Conservation (phyloP, 2,888 invertebrate genomes). For the Polydrusus cervinus region DNA sequence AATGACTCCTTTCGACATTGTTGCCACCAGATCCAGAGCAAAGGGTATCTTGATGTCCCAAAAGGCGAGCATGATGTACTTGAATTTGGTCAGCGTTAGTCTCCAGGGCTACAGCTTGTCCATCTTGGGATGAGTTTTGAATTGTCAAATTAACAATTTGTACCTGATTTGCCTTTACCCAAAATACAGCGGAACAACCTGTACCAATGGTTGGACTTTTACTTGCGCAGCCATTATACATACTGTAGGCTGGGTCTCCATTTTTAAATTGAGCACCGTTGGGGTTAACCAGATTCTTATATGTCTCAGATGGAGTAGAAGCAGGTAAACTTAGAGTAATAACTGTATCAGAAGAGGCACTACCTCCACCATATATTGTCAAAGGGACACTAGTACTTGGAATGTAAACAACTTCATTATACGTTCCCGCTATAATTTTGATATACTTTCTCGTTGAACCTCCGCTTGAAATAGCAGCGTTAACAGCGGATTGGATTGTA, state of each 20-base stretch:
- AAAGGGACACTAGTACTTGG: constrained; percentile 44
- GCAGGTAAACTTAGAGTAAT: constrained; percentile 35
- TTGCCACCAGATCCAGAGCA: constrained; percentile 28
- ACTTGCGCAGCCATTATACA: constrained; percentile 33
- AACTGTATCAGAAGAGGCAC: constrained; percentile 24
- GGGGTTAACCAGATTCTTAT: constrained; percentile 31
- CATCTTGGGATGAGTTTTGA: constrained; percentile 33
- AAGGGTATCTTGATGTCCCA: constrained; percentile 45
- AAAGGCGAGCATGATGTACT: constrained; percentile 31
- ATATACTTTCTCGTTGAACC: constrained; percentile 42
- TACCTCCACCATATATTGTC: constrained; percentile 39
- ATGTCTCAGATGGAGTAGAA: constrained; percentile 10
- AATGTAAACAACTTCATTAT: constrained; percentile 41
- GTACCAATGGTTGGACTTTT: constrained; percentile 40
- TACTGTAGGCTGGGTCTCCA: constrained; percentile 43
- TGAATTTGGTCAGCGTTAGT: constrained; percentile 35
- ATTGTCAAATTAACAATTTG: constrained; percentile 34
- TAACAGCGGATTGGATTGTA: constrained; percentile 42
- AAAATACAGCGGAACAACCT: constrained; percentile 36
- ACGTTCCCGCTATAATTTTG: constrained; percentile 40
- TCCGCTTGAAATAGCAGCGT: constrained; percentile 37
- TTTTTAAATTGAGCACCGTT: constrained; percentile 8
- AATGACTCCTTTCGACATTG: constrained; percentile 17
- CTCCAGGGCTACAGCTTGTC: constrained; percentile 41
- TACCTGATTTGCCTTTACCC: constrained; percentile 30